Conservation (phyloP, 2,797 vertebrate species). For the Poeciliopsis presidionis region DNA sequence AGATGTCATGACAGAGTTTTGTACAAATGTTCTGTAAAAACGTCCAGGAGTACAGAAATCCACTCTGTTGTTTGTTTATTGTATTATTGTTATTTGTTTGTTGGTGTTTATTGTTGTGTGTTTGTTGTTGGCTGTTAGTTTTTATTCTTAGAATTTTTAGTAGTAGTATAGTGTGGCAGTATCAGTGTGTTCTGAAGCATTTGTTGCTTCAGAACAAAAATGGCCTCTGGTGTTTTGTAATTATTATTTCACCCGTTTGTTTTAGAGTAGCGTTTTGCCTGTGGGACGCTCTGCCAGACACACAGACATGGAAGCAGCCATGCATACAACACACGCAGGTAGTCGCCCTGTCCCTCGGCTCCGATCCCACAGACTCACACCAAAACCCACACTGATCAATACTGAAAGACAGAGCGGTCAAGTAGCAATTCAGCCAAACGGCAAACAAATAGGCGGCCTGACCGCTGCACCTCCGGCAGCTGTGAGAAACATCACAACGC, state of each 20-base stretch:
- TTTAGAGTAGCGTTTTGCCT: neutral
- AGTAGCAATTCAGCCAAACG: conserved; percentile 23
- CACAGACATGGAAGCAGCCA: neutral
- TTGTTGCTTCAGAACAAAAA: neutral
- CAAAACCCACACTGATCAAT: conserved; percentile 46
- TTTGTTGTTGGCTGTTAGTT: no score
- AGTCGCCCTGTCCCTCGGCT: conserved; percentile 13
- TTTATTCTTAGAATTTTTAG: neutral
- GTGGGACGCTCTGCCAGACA: neutral
- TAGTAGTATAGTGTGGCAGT: neutral
- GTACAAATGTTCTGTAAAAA: no score
- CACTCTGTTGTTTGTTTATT: no score
- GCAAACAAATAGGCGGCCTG: conserved; percentile 52
- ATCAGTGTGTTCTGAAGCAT: neutral
- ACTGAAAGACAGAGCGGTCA: conserved; percentile 35
- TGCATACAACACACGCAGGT: neutral
- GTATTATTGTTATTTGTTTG: no score
- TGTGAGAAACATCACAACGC: conserved; percentile 40
- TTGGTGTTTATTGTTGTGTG: no score
- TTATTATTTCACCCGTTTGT: neutral
- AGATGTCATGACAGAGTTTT: no score
- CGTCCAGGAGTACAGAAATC: no score
- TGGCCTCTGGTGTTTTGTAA: neutral
- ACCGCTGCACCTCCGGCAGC: conserved; percentile 47
- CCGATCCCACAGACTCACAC: conserved; percentile 12